Percentiles rank a stretch among this genome's conserved stretches.
Evolutionary conservation across 2,113 vertebrate genomes (phyloP).

Genomic region (Miniopterus natalensis): DNA sequence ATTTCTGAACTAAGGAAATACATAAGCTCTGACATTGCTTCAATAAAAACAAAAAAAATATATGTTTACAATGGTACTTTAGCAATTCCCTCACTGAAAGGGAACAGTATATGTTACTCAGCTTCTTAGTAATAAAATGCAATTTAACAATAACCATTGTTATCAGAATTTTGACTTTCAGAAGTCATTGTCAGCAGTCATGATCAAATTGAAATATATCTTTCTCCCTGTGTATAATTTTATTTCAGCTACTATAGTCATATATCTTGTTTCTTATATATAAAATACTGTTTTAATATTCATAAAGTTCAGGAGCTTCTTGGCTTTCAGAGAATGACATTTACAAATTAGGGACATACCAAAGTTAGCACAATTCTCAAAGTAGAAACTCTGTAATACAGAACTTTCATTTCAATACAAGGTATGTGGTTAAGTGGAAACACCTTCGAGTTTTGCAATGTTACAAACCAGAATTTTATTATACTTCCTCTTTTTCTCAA

Average conservation of each 20-base stretch:
- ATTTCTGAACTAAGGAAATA: constrained; percentile 32
- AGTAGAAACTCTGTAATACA: background rate
- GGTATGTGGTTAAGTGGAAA: constrained; percentile 16
- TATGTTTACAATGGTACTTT: background rate
- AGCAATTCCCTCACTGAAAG: background rate
- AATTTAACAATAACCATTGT: background rate
- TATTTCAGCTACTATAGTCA: background rate
- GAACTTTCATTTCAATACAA: background rate
- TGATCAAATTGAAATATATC: background rate
- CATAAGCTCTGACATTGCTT: background rate
- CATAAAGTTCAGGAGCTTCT: background rate
- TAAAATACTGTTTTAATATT: background rate
- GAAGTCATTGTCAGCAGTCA: background rate
- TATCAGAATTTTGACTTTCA: constrained; percentile 7
- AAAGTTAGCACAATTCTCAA: constrained; percentile 5
- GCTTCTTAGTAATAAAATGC: background rate
- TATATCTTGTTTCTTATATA: background rate
- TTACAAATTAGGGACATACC: background rate
- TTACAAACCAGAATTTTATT: background rate
- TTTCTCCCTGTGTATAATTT: constrained; percentile 25
- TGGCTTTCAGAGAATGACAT: constrained; percentile 39
- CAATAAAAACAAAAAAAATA: background rate
- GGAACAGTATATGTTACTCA: background rate
- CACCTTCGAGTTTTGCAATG: background rate
- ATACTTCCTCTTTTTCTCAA: constrained; percentile 2